Conservation (phyloP, 1,140 invertebrate genomes). For the Euura saliciscinereae region DNA sequence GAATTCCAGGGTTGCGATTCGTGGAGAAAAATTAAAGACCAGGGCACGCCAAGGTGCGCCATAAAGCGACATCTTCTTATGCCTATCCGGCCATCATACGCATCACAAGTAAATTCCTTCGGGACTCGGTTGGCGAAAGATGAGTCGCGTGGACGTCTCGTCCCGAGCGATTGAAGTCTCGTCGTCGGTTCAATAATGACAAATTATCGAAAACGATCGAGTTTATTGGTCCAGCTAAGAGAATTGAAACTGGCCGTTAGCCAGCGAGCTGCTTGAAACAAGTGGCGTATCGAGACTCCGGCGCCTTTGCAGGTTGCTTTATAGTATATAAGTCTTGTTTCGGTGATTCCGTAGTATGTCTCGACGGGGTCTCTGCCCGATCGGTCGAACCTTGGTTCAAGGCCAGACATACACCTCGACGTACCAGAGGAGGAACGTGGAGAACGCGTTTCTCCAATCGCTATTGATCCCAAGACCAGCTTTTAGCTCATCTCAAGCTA, state of each 20-base stretch:
- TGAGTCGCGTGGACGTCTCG: neutral
- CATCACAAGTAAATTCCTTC: no score
- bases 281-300: neutral
- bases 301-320: neutral
- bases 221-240: constrained; percentile 2
- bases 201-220: constrained; percentile 8
- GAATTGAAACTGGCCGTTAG: neutral
- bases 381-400: constrained; percentile 4
- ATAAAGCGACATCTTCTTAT: no score
- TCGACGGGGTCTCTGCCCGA: constrained; percentile 3
- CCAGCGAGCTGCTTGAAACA: neutral
- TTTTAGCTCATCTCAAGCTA: no score
- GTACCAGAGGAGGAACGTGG: neutral
- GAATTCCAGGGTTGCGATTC: no score
- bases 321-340: neutral
- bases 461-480: no score
- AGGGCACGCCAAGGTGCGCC: no score
- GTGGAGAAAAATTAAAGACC: no score
- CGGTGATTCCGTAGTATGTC: neutral
- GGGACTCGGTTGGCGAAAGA: no score
- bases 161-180: neutral
- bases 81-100: no score
- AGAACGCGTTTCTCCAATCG: neutral
- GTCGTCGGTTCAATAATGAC: constrained; percentile 8
- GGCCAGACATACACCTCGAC: constrained; percentile 2